Evolutionary conservation across 2,888 invertebrate genomes (phyloP), one percentile per base, ranked within the genome.

Genomic region (Psococerastis gibbosa): DNA sequence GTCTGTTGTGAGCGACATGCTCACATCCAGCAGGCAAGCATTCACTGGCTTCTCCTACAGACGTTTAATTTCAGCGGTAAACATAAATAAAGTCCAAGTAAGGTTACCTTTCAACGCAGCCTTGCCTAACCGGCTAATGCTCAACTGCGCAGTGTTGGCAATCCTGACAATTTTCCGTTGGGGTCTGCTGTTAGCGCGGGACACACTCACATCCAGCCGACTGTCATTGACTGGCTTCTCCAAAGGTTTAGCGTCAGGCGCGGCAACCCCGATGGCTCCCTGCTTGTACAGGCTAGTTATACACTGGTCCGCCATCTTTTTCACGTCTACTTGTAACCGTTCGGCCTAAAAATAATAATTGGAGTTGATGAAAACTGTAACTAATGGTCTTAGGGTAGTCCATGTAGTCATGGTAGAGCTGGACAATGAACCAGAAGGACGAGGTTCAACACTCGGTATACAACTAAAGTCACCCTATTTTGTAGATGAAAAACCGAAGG

Each of bases 111-210:
- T 56, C n/a, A 56, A 48, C 11, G 55, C 55, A 22, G 56, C 56
- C 35, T 46, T 49, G 9, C 57, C 57, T 4, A 57, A 49, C 35
- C 49, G 47, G 42, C 53, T 55, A 27, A 80, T 66, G 35, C 67
- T 59, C 15, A 78, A 62, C 35, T 62, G 58, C 9, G 67, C 69
- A 31, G 67, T 57, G 43, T 55, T 60, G 6, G 58, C 55, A n/a
- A 63, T 48, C 2, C 45, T 43, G 23, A 61, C 43, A 3, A 48
- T 49, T 46, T 45, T 48, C 41, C 53, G 6, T 27, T 6, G 27
- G 6, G 6, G 6, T 11, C 6, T 6, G 11, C 11, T 11, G 8
- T 27, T 6, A 9, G 27, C 8, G 6, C 27, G 27, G 8, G 8
- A 6, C 8, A 27, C 27, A 27, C 27, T 27, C 8, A 27, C 27